A percentile compares a stretch with the other conserved stretches of the same genome.
phyloP scores from a whole-genome alignment of 2,113 vertebrate species.

The Varanus komodoensis region DNA sequence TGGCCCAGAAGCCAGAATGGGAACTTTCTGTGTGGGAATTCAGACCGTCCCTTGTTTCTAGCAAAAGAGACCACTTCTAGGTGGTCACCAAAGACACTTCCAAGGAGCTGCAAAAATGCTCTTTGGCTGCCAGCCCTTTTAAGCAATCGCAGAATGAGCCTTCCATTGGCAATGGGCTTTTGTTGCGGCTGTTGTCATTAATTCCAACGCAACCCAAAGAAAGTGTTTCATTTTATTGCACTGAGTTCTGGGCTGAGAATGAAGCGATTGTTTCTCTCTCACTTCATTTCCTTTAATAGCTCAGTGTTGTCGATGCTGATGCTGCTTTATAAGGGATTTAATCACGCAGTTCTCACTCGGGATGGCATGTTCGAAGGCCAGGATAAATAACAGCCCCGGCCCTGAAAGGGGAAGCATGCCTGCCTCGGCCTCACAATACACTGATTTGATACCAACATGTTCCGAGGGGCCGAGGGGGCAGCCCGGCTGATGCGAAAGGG shows the following conservation, averaged over 20 bases:
- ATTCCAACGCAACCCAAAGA: constrained; percentile 52
- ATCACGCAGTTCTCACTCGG: constrained; percentile 39
- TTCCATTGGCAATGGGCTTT: constrained; percentile 27
- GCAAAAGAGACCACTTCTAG: constrained; percentile 27
- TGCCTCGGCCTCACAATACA: constrained; percentile 27
- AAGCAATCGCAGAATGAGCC: constrained; percentile 35
- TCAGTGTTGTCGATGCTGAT: background rate
- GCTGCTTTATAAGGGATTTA: constrained; percentile 44
- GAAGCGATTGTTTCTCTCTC: constrained; percentile 53
- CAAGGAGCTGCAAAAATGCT: constrained; percentile 17
- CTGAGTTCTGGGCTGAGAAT: constrained; percentile 57
- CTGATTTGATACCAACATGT: constrained; percentile 1
- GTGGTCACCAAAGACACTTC: constrained; percentile 23
- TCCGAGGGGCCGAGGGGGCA: background rate
- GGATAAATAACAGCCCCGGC: constrained; percentile 37
- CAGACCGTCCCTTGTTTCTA: constrained; percentile 22
- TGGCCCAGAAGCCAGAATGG: background rate
- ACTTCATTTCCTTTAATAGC: constrained; percentile 48
- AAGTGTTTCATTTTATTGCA: constrained; percentile 63
- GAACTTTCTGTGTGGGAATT: background rate
- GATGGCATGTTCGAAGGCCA: constrained; percentile 44
- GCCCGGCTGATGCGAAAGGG: background rate
- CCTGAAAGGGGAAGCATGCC: constrained; percentile 26
- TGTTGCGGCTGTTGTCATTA: constrained; percentile 19
- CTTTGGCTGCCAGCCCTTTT: constrained; percentile 32